Evolutionary conservation across 2,888 invertebrate genomes (phyloP).

Genomic region (Melieria crassipennis): DNA sequence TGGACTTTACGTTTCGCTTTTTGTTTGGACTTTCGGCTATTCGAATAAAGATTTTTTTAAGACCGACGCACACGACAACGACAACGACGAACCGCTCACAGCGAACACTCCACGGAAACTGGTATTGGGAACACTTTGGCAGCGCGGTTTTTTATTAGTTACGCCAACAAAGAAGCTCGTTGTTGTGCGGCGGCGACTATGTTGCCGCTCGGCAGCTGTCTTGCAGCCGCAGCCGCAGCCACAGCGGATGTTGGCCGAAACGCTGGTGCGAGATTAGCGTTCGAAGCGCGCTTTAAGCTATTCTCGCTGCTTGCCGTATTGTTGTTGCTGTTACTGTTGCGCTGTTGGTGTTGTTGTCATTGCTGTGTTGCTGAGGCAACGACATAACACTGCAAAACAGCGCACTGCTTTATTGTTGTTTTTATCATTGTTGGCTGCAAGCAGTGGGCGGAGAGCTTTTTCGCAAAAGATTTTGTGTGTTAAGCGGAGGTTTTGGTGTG

Average conservation of each 20-base stretch:
- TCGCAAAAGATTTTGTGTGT: too few species aligned
- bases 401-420: too few species aligned
- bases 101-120: slow-evolving; percentile 51
- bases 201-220: background rate
- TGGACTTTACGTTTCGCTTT: too few species aligned
- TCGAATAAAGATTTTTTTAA: background rate
- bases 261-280: background rate
- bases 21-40: too few species aligned
- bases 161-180: slow-evolving; percentile 57
- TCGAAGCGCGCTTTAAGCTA: background rate
- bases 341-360: too few species aligned
- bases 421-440: too few species aligned
- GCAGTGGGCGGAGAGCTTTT: too few species aligned
- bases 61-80: background rate
- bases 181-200: slow-evolving; percentile 42
- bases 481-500: too few species aligned
- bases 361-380: too few species aligned
- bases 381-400: too few species aligned
- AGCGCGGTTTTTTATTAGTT: slow-evolving; percentile 60
- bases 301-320: background rate
- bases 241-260: slow-evolving; percentile 6
- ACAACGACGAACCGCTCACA: slow-evolving; percentile 31
- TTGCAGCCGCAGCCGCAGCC: background rate
- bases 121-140: slow-evolving; percentile 57
- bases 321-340: background rate